These are phyloP conservation scores for Gortyna flavago DNA, from an alignment of 2,888 invertebrate genomes.

Conservation along the genomic window DNA sequence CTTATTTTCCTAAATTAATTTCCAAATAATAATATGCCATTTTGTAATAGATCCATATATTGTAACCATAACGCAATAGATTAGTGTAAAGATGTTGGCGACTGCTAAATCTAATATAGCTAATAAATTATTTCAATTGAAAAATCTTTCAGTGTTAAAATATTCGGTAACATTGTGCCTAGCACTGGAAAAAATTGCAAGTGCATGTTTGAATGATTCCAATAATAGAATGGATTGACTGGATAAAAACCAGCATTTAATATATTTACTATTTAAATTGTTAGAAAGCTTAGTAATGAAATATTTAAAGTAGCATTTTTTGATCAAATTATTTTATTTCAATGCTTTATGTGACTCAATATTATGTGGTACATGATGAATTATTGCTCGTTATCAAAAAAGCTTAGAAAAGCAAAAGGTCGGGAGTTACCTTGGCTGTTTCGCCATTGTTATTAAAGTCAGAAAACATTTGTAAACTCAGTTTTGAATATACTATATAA, in stretches of 20 bases:
- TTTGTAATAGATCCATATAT: conserved; percentile 47
- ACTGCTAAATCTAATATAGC: conserved; percentile 44
- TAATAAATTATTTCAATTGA: conserved; percentile 45
- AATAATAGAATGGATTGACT: conserved; percentile 78
- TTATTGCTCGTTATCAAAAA: conserved; percentile 81
- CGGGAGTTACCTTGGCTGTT: conserved; percentile 82
- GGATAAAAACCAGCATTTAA: conserved; percentile 88
- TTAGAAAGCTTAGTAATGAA: conserved; percentile 88
- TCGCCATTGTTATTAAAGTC: conserved; percentile 85
- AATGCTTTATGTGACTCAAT: conserved; percentile 87
- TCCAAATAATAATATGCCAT: conserved; percentile 42
- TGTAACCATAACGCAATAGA: conserved; percentile 58
- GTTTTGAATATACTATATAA: conserved; percentile 89
- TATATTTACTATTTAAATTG: conserved; percentile 86
- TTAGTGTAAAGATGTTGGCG: conserved; percentile 44
- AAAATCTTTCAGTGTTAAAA: conserved; percentile 37
- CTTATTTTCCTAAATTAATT: conserved; percentile 47
- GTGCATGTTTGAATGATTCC: conserved; percentile 85
- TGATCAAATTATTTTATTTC: conserved; percentile 88
- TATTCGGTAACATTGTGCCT: conserved; percentile 33
- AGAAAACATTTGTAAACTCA: conserved; percentile 88
- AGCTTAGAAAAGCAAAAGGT: conserved; percentile 79
- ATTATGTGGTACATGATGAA: conserved; percentile 84
- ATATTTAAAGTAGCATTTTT: conserved; percentile 87
- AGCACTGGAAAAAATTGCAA: conserved; percentile 64